A percentile compares a stretch with the other conserved stretches of the same genome.
Evolutionary conservation across 2,888 invertebrate species (phyloP).

Genomic region (Lacanobia oleracea): DNA sequence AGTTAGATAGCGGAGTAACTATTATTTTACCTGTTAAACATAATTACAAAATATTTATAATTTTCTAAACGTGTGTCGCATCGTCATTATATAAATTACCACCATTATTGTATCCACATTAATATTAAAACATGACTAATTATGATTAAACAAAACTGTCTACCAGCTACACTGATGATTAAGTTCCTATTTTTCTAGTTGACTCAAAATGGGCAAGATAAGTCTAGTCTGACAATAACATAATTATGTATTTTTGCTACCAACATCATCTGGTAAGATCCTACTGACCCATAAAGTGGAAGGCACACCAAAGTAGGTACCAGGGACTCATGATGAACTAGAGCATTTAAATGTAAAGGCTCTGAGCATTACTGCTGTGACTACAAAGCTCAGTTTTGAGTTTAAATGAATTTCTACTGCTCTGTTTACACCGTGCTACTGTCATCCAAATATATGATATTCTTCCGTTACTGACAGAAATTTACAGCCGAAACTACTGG

Average conservation of each 20-base stretch:
- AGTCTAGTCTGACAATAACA: neutral
- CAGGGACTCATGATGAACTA: constrained; percentile 1
- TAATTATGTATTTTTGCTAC: neutral
- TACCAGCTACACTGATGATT: neutral
- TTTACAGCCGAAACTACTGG: too few relatives aligned
- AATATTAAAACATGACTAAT: constrained; percentile 5
- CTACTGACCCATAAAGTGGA: neutral
- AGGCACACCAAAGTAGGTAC: neutral
- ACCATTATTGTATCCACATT: neutral
- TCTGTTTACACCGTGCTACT: neutral
- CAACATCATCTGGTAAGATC: too few relatives aligned
- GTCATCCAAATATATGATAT: too few relatives aligned
- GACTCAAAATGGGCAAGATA: neutral
- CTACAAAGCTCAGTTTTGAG: constrained; percentile 4
- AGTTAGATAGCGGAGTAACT: neutral
- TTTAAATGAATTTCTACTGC: constrained; percentile 1
- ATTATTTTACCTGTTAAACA: neutral
- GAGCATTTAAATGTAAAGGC: neutral
- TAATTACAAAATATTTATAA: neutral
- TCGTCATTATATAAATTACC: neutral
- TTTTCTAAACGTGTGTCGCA: neutral
- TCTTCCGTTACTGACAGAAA: too few relatives aligned
- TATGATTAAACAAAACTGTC: neutral
- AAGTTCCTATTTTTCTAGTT: neutral
- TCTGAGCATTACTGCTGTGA: neutral